A percentile compares a stretch with the other conserved stretches of the same genome.
phyloP scores from a whole-genome alignment of 37 sponge, comb jelly and placozoan species.

The Petrosia ficiformis region DNA sequence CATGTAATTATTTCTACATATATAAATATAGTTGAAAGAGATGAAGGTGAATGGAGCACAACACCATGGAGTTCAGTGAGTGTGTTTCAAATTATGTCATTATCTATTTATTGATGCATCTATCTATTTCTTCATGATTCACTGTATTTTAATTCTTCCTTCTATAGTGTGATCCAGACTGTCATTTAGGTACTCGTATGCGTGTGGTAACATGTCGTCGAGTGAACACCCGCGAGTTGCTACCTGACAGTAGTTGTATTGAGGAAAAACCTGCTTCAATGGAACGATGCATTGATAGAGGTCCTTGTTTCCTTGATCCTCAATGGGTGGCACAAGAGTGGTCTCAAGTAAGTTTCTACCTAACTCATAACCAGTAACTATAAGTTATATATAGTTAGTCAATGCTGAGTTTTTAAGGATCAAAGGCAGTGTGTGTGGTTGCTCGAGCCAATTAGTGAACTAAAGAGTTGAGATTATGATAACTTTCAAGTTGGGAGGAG shows the following conservation, averaged over 20 bases:
- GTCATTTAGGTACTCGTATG: not conserved
- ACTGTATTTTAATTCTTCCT: not conserved
- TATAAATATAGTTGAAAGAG: no score
- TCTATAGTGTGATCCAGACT: constrained; percentile 1
- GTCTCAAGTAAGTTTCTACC: not conserved
- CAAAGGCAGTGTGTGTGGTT: not conserved
- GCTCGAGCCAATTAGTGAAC: no score
- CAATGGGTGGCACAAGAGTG: not conserved
- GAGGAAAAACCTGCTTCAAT: not conserved
- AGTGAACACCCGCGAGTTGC: not conserved
- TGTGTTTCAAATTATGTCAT: not conserved
- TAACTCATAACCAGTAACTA: not conserved
- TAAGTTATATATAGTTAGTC: no score
- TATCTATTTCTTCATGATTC: not conserved
- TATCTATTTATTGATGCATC: no score
- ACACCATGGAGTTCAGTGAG: not conserved
- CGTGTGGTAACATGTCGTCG: not conserved
- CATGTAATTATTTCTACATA: not conserved
- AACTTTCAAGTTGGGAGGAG: no score
- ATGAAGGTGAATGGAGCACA: not conserved
- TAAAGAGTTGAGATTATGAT: no score
- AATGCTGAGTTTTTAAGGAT: no score
- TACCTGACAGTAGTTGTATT: not conserved
- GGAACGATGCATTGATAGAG: not conserved
- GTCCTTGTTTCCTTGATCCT: not conserved